A percentile compares a stretch with the other conserved stretches of the same genome.
Evolutionary conservation across 2,113 vertebrate genomes (phyloP).

Genomic region (Eudyptes chrysolophus): DNA sequence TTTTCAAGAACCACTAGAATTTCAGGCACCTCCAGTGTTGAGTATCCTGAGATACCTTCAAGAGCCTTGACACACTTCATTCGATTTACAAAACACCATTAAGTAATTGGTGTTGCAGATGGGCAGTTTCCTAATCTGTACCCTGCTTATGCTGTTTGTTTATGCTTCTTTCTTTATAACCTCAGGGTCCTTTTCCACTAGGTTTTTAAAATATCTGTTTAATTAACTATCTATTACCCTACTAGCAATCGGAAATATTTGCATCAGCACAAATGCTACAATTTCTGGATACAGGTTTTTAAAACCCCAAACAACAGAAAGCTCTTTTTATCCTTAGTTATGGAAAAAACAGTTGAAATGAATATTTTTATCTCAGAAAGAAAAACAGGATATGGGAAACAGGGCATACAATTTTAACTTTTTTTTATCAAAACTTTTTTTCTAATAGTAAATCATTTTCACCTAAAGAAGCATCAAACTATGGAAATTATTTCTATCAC

Average conservation of each 20-base stretch:
- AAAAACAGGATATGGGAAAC: neutral
- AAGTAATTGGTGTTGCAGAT: neutral
- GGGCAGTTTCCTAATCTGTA: neutral
- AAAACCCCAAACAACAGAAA: neutral
- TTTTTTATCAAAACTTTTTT: neutral
- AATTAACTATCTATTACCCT: neutral
- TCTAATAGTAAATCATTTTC: neutral
- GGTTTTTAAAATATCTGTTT: neutral
- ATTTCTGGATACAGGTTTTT: neutral
- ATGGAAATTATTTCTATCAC: neutral
- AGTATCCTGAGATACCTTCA: neutral
- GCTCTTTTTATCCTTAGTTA: neutral
- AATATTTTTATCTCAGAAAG: neutral
- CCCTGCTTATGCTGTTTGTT: neutral
- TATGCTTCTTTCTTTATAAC: neutral
- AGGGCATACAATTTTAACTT: neutral
- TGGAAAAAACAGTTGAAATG: neutral
- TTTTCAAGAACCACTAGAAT: neutral
- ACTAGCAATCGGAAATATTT: neutral
- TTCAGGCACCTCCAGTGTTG: neutral
- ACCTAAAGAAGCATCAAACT: neutral
- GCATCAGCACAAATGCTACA: neutral
- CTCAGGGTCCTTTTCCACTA: neutral
- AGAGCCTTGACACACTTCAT: neutral
- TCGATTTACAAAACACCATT: neutral